Base-by-base conservation (phyloP, 2,113 vertebrate genomes). In the Anoplopoma fimbria region DNA sequence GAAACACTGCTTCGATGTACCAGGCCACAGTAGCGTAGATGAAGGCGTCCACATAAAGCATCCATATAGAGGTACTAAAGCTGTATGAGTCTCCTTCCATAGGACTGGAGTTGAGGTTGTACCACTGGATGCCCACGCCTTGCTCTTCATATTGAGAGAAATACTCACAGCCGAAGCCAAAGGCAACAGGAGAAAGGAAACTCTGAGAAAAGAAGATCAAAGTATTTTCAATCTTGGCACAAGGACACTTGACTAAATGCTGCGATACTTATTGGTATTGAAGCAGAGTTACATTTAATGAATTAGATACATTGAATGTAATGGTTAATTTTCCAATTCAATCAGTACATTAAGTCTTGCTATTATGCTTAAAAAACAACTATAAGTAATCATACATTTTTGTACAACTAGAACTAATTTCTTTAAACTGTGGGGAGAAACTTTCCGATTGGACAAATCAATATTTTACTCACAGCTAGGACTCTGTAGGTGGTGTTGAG, bases 61-160 rank as follows among this genome's bases (percentile, higher is more conserved):
- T 92, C 14, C 87, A 68, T 0, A 96, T 94, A 61, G 95, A 96
- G 0, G 69, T 92, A 27, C 93, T 94, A 0, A 97, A 96, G 89
- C 88, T 98, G 94, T 97, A 98, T 0, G 85, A 55, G 23, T 97
- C 97, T 62, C 95, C 97, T 0, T 95, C 95, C 64, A 95, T 63
- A 0, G 97, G 96, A 64, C 94, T 97, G 63, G 90, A 51, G 10
- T 62, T 88, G 70, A 97, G 6, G 89, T 97, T 98, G 90, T 92
- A 88, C 98, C 98, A 99, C 93, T 97, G 97, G 21, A 96, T 95
- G 7, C 97, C 98, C 45, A 96, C 86, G 0, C 98, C 97, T 84
- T 98, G 97, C 79, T 98, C 97, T 86, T 99, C 97, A 0, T 96
- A 97, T 82, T 97, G 95, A 23, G 96, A 96, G 86, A 99, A 96